Conservation (phyloP, 2,797 vertebrate genomes). For the Sebastiscus tertius region DNA sequence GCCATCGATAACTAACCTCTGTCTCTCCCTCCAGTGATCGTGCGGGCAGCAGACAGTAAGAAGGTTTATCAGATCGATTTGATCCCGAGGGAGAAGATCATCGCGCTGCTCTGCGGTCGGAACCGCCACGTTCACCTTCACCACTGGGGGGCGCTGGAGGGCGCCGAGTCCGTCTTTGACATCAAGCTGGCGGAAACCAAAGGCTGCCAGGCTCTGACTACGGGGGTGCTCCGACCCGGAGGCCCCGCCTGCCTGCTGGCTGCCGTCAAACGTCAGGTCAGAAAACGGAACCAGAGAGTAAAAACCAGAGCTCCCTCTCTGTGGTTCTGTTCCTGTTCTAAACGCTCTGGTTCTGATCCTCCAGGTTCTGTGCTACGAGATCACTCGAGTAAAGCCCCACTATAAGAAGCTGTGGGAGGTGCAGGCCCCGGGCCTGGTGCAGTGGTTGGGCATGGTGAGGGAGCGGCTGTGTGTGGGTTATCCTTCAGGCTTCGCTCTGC, state of each 20-base stretch:
- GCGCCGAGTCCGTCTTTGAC: slow-evolving; percentile 88
- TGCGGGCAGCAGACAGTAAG: slow-evolving; percentile 94
- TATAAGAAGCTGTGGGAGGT: slow-evolving; percentile 90
- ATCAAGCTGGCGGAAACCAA: slow-evolving; percentile 93
- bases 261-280: slow-evolving; percentile 87
- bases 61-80: slow-evolving; percentile 94
- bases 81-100: slow-evolving; percentile 90
- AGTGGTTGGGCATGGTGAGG: slow-evolving; percentile 92
- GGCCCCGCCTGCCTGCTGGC: slow-evolving; percentile 90
- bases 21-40: slow-evolving; percentile 86
- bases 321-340: not conserved
- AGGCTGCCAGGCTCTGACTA: slow-evolving; percentile 92
- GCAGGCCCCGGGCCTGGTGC: slow-evolving; percentile 89
- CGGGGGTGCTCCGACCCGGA: slow-evolving; percentile 84
- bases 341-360: not conserved
- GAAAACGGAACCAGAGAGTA: not conserved
- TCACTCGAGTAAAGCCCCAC: slow-evolving; percentile 89
- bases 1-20: slow-evolving; percentile 39
- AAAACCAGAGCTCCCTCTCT: not conserved
- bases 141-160: slow-evolving; percentile 91
- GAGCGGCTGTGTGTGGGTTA: slow-evolving; percentile 95
- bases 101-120: slow-evolving; percentile 91
- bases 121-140: slow-evolving; percentile 93
- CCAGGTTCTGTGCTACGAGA: slow-evolving; percentile 93
- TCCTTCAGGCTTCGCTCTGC: slow-evolving; percentile 93